Base-by-base conservation (phyloP, 1,140 invertebrate species). In the Sminthurinus signatus region DNA sequence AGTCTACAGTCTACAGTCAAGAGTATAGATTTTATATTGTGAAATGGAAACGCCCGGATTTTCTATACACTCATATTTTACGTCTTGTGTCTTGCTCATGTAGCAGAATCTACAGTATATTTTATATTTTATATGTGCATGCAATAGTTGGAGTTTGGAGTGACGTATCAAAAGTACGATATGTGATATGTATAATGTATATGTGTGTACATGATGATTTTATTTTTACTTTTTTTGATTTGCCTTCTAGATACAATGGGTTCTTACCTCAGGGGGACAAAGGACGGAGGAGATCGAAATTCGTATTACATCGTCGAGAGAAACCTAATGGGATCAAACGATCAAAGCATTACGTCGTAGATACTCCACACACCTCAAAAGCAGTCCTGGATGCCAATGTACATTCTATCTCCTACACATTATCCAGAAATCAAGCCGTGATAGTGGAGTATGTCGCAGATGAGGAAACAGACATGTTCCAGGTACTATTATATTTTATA, bases 391-490 rank as follows among this genome's bases (percentile, higher is more conserved):
- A 70, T 51, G 56, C 65, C 17, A 66, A 66, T 31, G 64, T 72
- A 77, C 95, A 98, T 80, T 96, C 93, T 43, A 96, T 98, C 75
- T 96, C 94, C 1, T 98, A 97, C 78, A 98, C 95, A 54, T 82
- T 98, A 70, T 94, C 89, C 59, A 83, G 94, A 78, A 96, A 89
- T 75, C 93, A 98, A 80, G 93, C 95, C 57, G 91, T 98, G 70
- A 96, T 98, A 74, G 94, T 98, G 19, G 94, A 98, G 79, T 98
- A 98, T 78, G 89, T 87, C 67, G 87, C 88, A 73, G 94, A 98
- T 78, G 85, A 89, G 60, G 87, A 93, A 74, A 98, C 92, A 36
- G 96, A 98, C 77, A 97, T 98, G 94, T 98, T 98, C 80, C 95
- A 98, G 84, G 92, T 93, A 78, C 81, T 79, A 56, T 27, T 10